Evolutionary conservation across 53 echinoderm and acorn worm species (phyloP).

Genomic region (Holothuria leucospilota): DNA sequence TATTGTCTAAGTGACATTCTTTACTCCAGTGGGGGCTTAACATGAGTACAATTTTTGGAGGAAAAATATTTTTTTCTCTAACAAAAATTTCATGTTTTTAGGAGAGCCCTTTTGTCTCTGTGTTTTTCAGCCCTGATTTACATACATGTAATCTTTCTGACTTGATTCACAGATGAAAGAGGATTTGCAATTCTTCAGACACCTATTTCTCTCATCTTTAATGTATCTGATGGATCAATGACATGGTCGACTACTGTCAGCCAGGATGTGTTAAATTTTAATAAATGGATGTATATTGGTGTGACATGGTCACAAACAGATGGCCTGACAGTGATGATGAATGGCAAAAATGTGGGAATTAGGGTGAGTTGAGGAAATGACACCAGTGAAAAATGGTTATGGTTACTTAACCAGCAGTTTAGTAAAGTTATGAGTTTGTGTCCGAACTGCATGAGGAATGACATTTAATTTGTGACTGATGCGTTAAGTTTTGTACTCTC

Average conservation of each 20-base stretch:
- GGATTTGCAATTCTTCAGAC: constrained; percentile 75
- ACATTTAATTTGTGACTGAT: no score
- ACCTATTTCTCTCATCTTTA: constrained; percentile 55
- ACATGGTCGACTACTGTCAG: constrained; percentile 58
- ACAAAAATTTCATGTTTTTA: no score
- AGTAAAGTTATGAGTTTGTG: no score
- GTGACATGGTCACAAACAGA: constrained; percentile 57
- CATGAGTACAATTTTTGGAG: no score
- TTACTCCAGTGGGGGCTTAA: no score
- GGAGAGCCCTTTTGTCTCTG: background rate
- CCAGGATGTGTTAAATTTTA: constrained; percentile 57
- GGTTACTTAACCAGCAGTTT: no score
- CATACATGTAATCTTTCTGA: background rate
- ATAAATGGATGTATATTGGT: constrained; percentile 75
- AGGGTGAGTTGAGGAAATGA: constrained; percentile 47
- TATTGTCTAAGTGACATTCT: no score
- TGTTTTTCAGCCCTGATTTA: background rate
- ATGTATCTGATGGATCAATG: constrained; percentile 63
- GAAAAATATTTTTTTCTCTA: no score
- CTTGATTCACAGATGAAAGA: constrained; percentile 59
- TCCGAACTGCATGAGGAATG: no score
- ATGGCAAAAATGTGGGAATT: constrained; percentile 58
- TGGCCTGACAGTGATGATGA: constrained; percentile 68
- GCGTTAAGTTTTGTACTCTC: no score
- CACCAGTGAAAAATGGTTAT: no score